phyloP scores from a whole-genome alignment of 1,140 invertebrate genomes.

The Camponotus floridanus region DNA sequence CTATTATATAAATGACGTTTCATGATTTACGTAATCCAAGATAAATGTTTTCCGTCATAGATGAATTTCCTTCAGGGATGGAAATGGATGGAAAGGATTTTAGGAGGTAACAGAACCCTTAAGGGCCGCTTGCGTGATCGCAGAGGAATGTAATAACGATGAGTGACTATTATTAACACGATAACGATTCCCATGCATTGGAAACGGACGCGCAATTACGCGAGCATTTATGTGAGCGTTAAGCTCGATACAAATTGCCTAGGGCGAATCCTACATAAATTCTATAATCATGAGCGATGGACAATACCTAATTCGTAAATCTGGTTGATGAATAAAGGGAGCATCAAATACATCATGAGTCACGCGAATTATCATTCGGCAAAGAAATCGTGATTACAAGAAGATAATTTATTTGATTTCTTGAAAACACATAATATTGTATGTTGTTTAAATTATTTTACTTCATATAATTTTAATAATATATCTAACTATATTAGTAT shows the following conservation, averaged over 20 bases:
- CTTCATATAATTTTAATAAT: not conserved
- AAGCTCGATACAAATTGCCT: slow-evolving; percentile 36
- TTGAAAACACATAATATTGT: not conserved
- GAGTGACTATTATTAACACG: slow-evolving; percentile 26
- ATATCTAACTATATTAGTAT: not conserved
- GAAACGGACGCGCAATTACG: slow-evolving; percentile 25
- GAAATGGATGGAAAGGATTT: slow-evolving; percentile 20
- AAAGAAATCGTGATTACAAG: not conserved
- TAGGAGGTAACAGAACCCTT: not conserved
- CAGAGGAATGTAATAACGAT: slow-evolving; percentile 26
- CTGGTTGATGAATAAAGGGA: not conserved
- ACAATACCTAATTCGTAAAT: slow-evolving; percentile 10
- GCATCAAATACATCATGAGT: not conserved
- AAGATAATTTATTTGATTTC: not conserved
- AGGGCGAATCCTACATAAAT: not conserved
- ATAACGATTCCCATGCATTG: slow-evolving; percentile 34
- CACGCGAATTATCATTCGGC: not conserved
- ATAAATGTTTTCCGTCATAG: slow-evolving; percentile 16
- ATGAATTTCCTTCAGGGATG: slow-evolving; percentile 7
- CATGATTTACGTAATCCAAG: slow-evolving; percentile 25
- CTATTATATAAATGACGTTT: not conserved
- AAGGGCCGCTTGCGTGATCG: not conserved
- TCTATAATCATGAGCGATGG: slow-evolving; percentile 36
- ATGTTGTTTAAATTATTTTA: not conserved
- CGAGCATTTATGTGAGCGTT: not conserved